Evolutionary conservation across 1,140 invertebrate genomes (phyloP), one percentile per base, ranked within the genome.

Genomic region (Lamellibrachia luymesi): DNA sequence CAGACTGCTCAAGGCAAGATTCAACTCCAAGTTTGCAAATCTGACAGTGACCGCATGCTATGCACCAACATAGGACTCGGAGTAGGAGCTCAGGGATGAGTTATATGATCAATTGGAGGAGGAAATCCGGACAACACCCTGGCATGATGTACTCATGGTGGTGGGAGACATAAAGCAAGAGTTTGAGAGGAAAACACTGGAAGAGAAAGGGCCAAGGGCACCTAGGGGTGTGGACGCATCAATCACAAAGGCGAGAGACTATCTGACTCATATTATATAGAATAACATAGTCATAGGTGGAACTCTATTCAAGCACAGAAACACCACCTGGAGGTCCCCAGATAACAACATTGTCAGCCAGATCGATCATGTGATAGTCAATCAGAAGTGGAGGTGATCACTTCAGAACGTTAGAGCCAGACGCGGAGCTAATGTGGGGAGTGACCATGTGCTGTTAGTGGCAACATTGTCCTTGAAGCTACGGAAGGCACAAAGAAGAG

Each of bases 161-260:
- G 90, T 91, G 90, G 90, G n/a, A n/a, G 27, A 10, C 4, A 25
- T 22, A 91, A 91, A 10, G 90, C 4, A 91, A 91, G 90, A 91
- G n/a, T 91, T 91, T 10, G 90, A 91, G 7, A 91, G 4, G n/a
- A 38, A 4, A 91, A 91, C 22, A 91, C 2, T 25, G 2, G 90
- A 91, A 91, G 25, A 91, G 90, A 91, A 91, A 51, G 90, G 90
- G 90, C 2, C 90, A 91, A 25, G 4, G n/a, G 90, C 50, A 93
- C 90, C 25, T 90, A 94, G 64, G 92, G 93, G 80, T 13, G 94
- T 2, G 92, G 93, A 90, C 27, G 80, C 51, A 93, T 93, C 17
- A 94, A 94, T 64, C 93, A 94, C 51, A 95, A 95, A 93, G 94
- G 94, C 38, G 92, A 94, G 90, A 51, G 93, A 51, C 92, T 94